Evolutionary conservation across 2,113 vertebrate genomes (phyloP).

Genomic region (Ammospiza caudacuta): DNA sequence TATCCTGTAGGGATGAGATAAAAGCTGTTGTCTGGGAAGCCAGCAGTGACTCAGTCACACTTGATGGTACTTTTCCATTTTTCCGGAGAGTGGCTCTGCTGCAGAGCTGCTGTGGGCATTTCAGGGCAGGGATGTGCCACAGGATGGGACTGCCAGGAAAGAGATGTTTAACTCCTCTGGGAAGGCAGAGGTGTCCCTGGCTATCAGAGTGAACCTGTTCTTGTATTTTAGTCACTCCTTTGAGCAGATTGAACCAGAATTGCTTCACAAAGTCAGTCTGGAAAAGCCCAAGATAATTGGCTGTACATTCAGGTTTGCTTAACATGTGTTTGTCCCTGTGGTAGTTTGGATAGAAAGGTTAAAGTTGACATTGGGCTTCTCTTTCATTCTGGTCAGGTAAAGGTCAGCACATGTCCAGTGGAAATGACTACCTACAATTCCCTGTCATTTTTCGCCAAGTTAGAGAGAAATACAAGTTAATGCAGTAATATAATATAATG

Average conservation of each 20-base stretch:
- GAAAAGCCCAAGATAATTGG: background rate
- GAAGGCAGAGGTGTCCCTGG: background rate
- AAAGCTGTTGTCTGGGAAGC: background rate
- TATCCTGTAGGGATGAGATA: background rate
- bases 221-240: background rate
- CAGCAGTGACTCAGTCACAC: background rate
- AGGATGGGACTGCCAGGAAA: background rate
- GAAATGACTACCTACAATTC: background rate
- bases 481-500: background rate
- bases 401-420: slow-evolving; percentile 15
- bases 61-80: background rate
- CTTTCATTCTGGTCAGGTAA: background rate
- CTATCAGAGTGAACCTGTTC: background rate
- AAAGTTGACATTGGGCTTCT: slow-evolving; percentile 30
- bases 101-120: background rate
- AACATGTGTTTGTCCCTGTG: background rate
- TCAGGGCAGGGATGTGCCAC: background rate
- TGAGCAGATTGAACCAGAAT: background rate
- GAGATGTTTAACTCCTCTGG: background rate
- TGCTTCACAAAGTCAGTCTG: background rate
- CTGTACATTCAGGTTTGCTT: background rate
- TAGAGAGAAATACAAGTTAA: slow-evolving; percentile 6
- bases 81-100: background rate
- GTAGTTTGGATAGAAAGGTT: slow-evolving; percentile 15
- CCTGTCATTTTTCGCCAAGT: background rate